phyloP scores from a whole-genome alignment of 2,888 invertebrate species.

The Drosophila putrida region DNA sequence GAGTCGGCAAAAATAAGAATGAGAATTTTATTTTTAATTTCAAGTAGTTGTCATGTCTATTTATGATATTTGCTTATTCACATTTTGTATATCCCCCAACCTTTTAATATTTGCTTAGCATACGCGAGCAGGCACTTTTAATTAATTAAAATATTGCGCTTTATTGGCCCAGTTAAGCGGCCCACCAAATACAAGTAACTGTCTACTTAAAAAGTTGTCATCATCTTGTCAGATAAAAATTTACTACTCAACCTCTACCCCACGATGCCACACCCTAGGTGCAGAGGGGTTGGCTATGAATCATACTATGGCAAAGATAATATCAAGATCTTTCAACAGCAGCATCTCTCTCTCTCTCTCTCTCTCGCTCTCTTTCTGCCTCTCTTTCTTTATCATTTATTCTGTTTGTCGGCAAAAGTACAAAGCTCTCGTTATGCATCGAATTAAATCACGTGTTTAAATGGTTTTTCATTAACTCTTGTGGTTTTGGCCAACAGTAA shows the following conservation, averaged over 20 bases:
- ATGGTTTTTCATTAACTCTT: conserved; percentile 52
- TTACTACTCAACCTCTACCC: conserved; percentile 24
- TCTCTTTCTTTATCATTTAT: neutral
- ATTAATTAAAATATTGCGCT: conserved; percentile 53
- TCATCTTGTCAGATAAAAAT: conserved; percentile 56
- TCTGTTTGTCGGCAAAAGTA: conserved; percentile 42
- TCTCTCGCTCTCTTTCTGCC: neutral
- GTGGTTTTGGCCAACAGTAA: conserved; percentile 35
- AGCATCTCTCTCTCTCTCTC: neutral
- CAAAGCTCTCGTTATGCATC: conserved; percentile 37
- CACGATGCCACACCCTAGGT: conserved; percentile 1
- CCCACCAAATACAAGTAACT: conserved; percentile 74
- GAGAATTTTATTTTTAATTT: conserved; percentile 52
- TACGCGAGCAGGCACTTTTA: conserved; percentile 43
- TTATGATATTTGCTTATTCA: conserved; percentile 56
- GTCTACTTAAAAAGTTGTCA: conserved; percentile 48
- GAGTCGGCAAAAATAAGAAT: conserved; percentile 25
- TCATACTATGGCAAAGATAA: conserved; percentile 68
- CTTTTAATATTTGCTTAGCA: conserved; percentile 46
- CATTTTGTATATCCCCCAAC: conserved; percentile 1
- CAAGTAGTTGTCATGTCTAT: conserved; percentile 57
- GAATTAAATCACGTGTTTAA: conserved; percentile 46
- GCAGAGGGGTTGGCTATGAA: conserved; percentile 38
- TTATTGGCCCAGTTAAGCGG: conserved; percentile 52
- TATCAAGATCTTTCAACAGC: conserved; percentile 36